Conservation (phyloP, 2,797 vertebrate species). For the Catostomus latipinnis region DNA sequence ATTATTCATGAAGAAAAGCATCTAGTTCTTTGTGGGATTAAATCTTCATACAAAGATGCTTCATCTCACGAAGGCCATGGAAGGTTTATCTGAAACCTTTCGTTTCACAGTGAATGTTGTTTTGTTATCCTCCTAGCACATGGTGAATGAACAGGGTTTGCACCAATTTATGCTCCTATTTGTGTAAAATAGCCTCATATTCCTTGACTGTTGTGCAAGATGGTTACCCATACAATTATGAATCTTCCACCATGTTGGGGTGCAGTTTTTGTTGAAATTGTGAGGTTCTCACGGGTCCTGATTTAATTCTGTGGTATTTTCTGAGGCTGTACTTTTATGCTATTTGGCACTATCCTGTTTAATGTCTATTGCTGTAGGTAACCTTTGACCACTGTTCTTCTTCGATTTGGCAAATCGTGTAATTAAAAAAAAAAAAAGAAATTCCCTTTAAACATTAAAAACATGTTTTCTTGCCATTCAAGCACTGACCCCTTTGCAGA, state of each 20-base stretch:
- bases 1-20: no score
- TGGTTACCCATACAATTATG: neutral
- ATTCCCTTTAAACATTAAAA: no score
- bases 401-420: neutral
- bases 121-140: neutral
- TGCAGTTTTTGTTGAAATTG: neutral
- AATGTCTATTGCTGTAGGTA: neutral
- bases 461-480: no score
- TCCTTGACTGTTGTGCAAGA: neutral
- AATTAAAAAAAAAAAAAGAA: neutral
- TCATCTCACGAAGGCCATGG: no score
- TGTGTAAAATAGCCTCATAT: neutral
- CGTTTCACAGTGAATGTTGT: neutral
- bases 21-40: no score
- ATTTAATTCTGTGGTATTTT: neutral
- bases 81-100: neutral
- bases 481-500: no score
- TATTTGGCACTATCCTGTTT: neutral
- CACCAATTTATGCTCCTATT: neutral
- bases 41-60: no score
- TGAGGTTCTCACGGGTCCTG: neutral
- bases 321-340: no score
- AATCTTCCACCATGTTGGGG: neutral
- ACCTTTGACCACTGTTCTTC: conserved; percentile 2
- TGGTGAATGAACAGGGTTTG: neutral